Evolutionary conservation across 2,797 vertebrate genomes (phyloP).

Genomic region (Toxotes lorentzi): DNA sequence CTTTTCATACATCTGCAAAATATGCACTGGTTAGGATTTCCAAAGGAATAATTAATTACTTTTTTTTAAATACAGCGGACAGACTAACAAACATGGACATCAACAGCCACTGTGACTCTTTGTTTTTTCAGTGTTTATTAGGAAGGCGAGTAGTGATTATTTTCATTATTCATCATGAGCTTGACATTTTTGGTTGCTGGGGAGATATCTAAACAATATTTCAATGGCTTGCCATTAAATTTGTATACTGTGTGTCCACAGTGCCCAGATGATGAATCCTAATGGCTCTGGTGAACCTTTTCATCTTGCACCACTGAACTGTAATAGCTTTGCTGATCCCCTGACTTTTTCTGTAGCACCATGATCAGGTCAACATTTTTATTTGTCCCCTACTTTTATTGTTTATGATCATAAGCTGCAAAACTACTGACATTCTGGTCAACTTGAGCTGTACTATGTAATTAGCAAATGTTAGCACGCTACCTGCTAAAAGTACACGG

Average conservation of each 20-base stretch:
- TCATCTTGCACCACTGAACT: too few species aligned
- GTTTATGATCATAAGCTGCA: too few species aligned
- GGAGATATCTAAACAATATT: not conserved
- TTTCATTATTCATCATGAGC: not conserved
- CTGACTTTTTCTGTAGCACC: too few species aligned
- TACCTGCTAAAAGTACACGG: too few species aligned
- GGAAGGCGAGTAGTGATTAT: not conserved
- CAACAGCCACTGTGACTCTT: not conserved
- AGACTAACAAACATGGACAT: not conserved
- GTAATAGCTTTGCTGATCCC: too few species aligned
- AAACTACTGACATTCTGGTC: too few species aligned
- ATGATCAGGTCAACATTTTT: too few species aligned
- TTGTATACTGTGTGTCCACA: not conserved
- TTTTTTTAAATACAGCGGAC: not conserved
- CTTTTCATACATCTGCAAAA: slow-evolving; percentile 90
- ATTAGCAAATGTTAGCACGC: too few species aligned
- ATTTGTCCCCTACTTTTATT: too few species aligned
- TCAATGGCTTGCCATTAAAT: not conserved
- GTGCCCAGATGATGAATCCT: not conserved
- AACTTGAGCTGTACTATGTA: too few species aligned
- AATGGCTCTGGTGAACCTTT: too few species aligned
- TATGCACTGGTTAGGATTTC: slow-evolving; percentile 20
- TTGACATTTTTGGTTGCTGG: not conserved
- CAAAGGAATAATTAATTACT: not conserved
- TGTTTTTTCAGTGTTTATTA: not conserved